Conservation (phyloP, 2,888 invertebrate genomes). For the Thyatira batis region DNA sequence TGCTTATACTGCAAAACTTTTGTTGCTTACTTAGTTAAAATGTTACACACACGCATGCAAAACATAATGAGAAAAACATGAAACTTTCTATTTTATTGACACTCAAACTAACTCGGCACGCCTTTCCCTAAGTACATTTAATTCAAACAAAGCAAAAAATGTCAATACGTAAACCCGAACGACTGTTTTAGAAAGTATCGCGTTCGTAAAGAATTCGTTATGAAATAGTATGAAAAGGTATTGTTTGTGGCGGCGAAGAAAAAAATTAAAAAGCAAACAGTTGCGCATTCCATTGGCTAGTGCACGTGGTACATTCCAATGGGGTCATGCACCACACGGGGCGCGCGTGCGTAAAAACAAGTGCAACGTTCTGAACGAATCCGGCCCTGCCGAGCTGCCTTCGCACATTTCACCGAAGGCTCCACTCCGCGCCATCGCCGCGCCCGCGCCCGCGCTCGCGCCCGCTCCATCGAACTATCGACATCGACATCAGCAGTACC, state of each 20-base stretch:
- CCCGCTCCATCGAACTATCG: no score
- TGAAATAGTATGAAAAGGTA: constrained; percentile 75
- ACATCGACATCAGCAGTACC: neutral
- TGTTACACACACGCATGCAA: neutral
- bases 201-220: constrained; percentile 70
- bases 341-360: constrained; percentile 75
- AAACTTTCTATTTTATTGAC: constrained; percentile 20
- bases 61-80: neutral
- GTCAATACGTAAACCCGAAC: constrained; percentile 46
- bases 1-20: neutral
- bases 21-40: neutral
- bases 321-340: constrained; percentile 78
- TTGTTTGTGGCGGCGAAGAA: constrained; percentile 72
- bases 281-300: constrained; percentile 79
- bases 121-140: constrained; percentile 37
- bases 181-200: constrained; percentile 66
- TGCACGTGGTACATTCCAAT: constrained; percentile 79
- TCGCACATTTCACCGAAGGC: constrained; percentile 33
- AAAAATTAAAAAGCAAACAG: constrained; percentile 78
- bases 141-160: constrained; percentile 48
- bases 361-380: constrained; percentile 58
- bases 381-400: constrained; percentile 31
- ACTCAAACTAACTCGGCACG: constrained; percentile 27
- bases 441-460: no score
- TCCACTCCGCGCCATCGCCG: neutral